Evolutionary conservation across 2,113 vertebrate species (phyloP).

Genomic region (Pheucticus melanocephalus): DNA sequence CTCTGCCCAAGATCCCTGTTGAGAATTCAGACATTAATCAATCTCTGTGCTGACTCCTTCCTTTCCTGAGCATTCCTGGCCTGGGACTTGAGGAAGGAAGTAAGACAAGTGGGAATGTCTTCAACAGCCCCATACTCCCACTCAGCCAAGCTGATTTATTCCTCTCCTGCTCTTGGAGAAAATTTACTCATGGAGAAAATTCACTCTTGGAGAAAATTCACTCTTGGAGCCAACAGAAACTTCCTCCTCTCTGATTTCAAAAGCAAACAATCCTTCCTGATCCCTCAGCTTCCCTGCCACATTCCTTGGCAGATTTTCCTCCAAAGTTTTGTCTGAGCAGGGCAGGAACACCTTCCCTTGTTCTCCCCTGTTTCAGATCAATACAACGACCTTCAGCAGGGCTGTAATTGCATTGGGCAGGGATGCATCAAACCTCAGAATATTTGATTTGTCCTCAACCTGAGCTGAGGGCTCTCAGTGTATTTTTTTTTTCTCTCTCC

Average conservation of each 20-base stretch:
- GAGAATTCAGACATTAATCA: neutral
- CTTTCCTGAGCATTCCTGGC: neutral
- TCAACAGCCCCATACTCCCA: neutral
- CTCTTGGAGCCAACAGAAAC: neutral
- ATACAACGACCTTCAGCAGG: neutral
- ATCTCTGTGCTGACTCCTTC: neutral
- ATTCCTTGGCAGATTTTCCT: neutral
- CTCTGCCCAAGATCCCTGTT: neutral
- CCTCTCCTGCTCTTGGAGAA: neutral
- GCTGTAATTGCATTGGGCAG: neutral
- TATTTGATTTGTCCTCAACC: conserved; percentile 5
- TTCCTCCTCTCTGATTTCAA: neutral
- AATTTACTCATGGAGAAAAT: neutral
- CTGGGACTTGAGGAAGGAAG: neutral
- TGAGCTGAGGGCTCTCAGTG: neutral
- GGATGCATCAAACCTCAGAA: neutral
- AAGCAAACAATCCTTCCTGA: neutral
- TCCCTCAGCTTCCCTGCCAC: neutral
- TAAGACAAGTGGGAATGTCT: neutral
- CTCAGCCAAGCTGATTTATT: neutral
- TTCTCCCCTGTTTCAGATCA: neutral
- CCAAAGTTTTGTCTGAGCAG: neutral
- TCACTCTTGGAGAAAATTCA: neutral
- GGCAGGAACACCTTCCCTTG: neutral
- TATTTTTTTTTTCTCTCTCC: neutral